Evolutionary conservation across 2,113 vertebrate genomes (phyloP).

Genomic region (Nothocercus julius): DNA sequence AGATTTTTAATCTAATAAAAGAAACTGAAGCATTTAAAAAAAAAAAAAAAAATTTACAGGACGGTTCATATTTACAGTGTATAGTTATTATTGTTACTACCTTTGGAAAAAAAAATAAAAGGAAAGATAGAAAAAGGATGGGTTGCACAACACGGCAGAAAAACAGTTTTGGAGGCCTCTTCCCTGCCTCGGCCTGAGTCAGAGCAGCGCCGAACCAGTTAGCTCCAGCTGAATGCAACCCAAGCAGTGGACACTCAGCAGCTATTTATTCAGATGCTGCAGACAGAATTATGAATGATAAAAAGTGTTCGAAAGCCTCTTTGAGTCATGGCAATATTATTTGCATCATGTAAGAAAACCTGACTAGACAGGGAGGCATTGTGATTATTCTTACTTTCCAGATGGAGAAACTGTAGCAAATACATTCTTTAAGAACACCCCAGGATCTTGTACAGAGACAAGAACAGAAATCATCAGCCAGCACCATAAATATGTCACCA

Average conservation of each 20-base stretch:
- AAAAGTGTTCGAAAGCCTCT: constrained; percentile 20
- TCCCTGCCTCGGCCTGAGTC: neutral
- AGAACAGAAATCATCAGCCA: neutral
- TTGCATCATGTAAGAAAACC: constrained; percentile 37
- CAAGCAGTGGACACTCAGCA: constrained; percentile 1
- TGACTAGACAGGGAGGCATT: neutral
- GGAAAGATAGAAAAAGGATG: neutral
- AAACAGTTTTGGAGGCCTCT: neutral
- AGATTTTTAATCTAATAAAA: neutral
- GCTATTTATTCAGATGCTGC: constrained; percentile 30
- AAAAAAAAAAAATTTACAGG: neutral
- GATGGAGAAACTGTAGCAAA: neutral
- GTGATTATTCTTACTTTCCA: constrained; percentile 11
- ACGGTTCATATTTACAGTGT: neutral
- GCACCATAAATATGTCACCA: neutral
- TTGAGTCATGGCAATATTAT: constrained; percentile 10
- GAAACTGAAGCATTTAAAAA: neutral
- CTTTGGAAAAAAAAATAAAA: neutral
- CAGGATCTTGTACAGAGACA: neutral
- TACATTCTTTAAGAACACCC: neutral
- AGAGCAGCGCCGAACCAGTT: neutral
- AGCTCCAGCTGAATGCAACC: constrained; percentile 23
- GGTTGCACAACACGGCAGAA: neutral
- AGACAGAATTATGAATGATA: constrained; percentile 24
- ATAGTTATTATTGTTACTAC: constrained; percentile 12